These are phyloP conservation scores for Ataeniobius toweri DNA, from an alignment of 2,797 vertebrate genomes.

Conservation along the genomic window DNA sequence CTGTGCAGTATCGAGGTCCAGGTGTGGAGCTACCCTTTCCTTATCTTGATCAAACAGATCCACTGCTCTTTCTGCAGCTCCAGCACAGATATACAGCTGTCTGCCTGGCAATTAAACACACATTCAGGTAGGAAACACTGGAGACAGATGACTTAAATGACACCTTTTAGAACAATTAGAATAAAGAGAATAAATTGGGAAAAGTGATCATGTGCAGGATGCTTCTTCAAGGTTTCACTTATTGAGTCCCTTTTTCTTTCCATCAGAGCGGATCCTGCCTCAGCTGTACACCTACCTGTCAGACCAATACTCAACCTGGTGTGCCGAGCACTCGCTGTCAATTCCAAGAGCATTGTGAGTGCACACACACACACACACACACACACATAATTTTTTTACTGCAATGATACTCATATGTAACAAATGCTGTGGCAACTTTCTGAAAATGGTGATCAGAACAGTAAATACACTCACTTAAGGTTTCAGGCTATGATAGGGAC, in stretches of 20 bases:
- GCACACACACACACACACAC: neutral
- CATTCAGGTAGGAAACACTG: constrained; percentile 70
- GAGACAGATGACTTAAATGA: neutral
- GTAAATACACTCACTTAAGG: neutral
- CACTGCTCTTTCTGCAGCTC: constrained; percentile 81
- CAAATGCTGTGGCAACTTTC: neutral
- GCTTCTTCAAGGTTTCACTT: neutral
- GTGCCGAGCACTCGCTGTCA: constrained; percentile 85
- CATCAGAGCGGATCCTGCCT: constrained; percentile 84
- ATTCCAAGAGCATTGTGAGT: constrained; percentile 85
- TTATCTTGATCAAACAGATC: constrained; percentile 77
- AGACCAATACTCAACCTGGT: constrained; percentile 86
- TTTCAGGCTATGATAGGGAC: neutral
- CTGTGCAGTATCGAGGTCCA: constrained; percentile 83
- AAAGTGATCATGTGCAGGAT: neutral
- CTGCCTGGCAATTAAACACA: constrained; percentile 82
- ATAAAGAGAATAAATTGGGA: neutral
- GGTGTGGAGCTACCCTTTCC: constrained; percentile 83
- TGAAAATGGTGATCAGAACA: neutral
- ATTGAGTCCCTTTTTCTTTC: neutral
- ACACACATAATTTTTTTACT: neutral
- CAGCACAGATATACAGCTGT: constrained; percentile 84
- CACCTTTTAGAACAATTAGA: neutral
- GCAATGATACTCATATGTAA: neutral
- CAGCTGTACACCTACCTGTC: constrained; percentile 85